phyloP scores from a whole-genome alignment of 2,888 invertebrate species.

The Pristionchus mayeri region DNA sequence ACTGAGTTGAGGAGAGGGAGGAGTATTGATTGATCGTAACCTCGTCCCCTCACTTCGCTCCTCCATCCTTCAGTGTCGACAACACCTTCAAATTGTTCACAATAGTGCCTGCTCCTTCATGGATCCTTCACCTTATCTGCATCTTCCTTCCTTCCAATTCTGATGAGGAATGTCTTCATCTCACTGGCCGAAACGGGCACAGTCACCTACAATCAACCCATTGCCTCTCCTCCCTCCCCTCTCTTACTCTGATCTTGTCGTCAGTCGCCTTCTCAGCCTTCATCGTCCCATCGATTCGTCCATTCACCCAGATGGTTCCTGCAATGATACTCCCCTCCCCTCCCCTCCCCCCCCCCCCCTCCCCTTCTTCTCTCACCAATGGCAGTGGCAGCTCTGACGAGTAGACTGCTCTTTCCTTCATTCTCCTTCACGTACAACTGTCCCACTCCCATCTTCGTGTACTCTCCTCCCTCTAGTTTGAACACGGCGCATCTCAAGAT shows the following conservation, averaged over 20 bases:
- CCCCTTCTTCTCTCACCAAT: constrained; percentile 53
- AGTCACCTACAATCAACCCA: constrained; percentile 51
- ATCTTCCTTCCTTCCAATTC: constrained; percentile 55
- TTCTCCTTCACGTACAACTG: constrained; percentile 63
- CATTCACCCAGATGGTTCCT: constrained; percentile 66
- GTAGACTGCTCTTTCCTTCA: constrained; percentile 59
- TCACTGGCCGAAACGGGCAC: constrained; percentile 56
- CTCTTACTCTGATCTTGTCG: constrained; percentile 52
- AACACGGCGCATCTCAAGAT: constrained; percentile 60
- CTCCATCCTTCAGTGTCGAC: constrained; percentile 16
- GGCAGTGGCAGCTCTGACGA: constrained; percentile 65
- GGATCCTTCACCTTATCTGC: constrained; percentile 52
- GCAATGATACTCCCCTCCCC: not conserved
- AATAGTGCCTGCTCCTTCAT: not conserved
- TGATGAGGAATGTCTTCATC: constrained; percentile 62
- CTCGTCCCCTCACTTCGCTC: constrained; percentile 34
- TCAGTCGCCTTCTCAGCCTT: constrained; percentile 60
- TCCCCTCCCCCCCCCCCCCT: not conserved
- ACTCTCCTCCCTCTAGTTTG: constrained; percentile 61
- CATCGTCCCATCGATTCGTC: constrained; percentile 60
- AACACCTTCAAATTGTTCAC: constrained; percentile 18
- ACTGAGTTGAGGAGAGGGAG: not conserved
- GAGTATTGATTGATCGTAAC: not conserved
- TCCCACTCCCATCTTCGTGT: constrained; percentile 63
- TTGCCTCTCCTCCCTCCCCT: constrained; percentile 31